These are phyloP conservation scores for Drosophila subquinaria DNA, from an alignment of 2,888 invertebrate species.

Conservation along the genomic window DNA sequence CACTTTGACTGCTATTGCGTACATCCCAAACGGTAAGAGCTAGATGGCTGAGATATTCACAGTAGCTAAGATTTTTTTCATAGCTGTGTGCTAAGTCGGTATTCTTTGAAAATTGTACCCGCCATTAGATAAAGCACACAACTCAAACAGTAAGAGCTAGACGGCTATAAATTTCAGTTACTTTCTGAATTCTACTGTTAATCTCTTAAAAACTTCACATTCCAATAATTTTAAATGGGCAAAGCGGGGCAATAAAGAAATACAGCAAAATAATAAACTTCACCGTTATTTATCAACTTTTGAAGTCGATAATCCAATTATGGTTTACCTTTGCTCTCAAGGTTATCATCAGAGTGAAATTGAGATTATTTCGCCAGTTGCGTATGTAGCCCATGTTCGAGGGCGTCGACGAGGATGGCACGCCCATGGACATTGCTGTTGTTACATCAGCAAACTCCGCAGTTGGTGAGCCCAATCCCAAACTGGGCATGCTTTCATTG, in stretches of 20 bases:
- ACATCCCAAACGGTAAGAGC: not conserved
- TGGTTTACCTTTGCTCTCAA: slow-evolving; percentile 82
- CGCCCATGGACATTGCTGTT: slow-evolving; percentile 41
- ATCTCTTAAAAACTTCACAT: too few relatives aligned
- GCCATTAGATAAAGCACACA: too few relatives aligned
- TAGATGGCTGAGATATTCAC: not conserved
- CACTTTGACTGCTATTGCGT: too few relatives aligned
- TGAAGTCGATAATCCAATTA: too few relatives aligned
- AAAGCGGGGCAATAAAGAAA: too few relatives aligned
- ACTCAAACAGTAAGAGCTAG: too few relatives aligned
- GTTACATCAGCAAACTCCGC: slow-evolving; percentile 47
- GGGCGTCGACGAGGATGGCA: slow-evolving; percentile 77
- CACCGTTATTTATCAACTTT: too few relatives aligned
- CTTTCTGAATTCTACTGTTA: too few relatives aligned
- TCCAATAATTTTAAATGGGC: too few relatives aligned
- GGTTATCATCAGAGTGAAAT: slow-evolving; percentile 85
- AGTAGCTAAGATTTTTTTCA: not conserved
- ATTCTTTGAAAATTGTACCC: too few relatives aligned
- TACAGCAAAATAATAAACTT: too few relatives aligned
- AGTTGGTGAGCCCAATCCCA: slow-evolving; percentile 18
- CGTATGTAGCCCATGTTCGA: slow-evolving; percentile 83
- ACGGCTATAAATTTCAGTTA: too few relatives aligned
- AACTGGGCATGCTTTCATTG: slow-evolving; percentile 22
- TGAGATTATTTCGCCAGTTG: slow-evolving; percentile 83
- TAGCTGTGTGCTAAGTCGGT: not conserved